Evolutionary conservation across 2,797 vertebrate species (phyloP).

Genomic region (Acanthis flammea): DNA sequence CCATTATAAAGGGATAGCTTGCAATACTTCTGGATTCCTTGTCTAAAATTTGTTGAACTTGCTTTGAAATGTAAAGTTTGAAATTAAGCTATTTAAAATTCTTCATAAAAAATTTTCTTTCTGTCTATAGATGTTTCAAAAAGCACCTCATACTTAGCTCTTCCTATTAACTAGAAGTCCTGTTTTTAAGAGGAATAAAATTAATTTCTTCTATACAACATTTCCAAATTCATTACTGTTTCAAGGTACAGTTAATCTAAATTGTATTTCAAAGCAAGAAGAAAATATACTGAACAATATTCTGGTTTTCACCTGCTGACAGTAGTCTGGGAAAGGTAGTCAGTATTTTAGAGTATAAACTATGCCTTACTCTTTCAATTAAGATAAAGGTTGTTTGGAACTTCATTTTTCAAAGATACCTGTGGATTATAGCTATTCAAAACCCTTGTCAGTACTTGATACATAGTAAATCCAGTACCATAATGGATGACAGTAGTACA

Average conservation of each 20-base stretch:
- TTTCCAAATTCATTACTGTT: background rate
- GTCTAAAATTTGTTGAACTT: background rate
- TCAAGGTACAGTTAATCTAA: background rate
- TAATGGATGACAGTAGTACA: background rate
- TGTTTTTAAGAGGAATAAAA: background rate
- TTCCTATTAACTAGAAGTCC: background rate
- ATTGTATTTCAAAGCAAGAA: slow-evolving; percentile 6
- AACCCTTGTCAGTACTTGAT: background rate
- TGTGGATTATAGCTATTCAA: slow-evolving; percentile 68
- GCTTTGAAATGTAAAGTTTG: background rate
- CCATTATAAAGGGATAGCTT: background rate
- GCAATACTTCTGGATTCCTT: background rate
- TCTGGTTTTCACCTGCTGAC: background rate
- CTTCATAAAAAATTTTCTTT: background rate
- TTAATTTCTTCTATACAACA: background rate
- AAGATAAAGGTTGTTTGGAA: slow-evolving; percentile 1
- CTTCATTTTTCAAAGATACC: slow-evolving; percentile 27
- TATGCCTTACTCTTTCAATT: background rate
- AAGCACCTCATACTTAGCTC: background rate
- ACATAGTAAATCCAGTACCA: background rate
- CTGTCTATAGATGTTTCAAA: background rate
- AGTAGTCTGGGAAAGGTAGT: background rate
- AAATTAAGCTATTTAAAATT: background rate
- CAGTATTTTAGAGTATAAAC: background rate
- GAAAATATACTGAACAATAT: background rate